Evolutionary conservation across 1,140 invertebrate genomes (phyloP).

Genomic region (Dendrolimus kikuchii): DNA sequence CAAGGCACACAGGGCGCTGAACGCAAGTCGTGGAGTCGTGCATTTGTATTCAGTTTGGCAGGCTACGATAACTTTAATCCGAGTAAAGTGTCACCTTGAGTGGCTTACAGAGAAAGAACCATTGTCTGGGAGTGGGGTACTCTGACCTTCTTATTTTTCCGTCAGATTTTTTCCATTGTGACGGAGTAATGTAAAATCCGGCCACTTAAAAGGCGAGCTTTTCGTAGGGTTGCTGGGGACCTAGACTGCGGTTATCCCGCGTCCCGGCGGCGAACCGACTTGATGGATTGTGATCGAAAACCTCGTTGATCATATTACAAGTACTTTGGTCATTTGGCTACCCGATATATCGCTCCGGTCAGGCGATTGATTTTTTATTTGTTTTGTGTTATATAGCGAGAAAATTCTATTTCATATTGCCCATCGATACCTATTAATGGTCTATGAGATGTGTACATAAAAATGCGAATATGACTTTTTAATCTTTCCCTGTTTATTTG

Average conservation of each 20-base stretch:
- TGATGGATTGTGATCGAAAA: slow-evolving; percentile 65
- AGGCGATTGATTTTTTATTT: slow-evolving; percentile 12
- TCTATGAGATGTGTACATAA: no score
- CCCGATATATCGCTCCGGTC: slow-evolving; percentile 19
- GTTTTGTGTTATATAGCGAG: no score
- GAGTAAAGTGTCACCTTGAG: slow-evolving; percentile 68
- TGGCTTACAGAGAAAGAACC: slow-evolving; percentile 59
- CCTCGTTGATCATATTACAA: slow-evolving; percentile 58
- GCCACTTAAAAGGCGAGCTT: slow-evolving; percentile 36
- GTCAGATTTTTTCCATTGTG: slow-evolving; percentile 47
- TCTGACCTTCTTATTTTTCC: slow-evolving; percentile 55
- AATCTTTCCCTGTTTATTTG: no score
- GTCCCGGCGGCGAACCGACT: slow-evolving; percentile 18
- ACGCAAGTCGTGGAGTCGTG: slow-evolving; percentile 22
- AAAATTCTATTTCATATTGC: no score
- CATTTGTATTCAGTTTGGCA: slow-evolving; percentile 68
- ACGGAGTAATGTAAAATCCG: slow-evolving; percentile 42
- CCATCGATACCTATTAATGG: no score
- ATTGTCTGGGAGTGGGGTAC: slow-evolving; percentile 53
- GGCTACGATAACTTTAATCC: slow-evolving; percentile 67
- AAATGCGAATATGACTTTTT: no score
- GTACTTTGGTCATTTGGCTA: slow-evolving; percentile 53
- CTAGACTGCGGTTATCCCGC: slow-evolving; percentile 28
- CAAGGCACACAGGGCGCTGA: slow-evolving; percentile 20
- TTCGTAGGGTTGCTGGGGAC: slow-evolving; percentile 33